phyloP scores from a whole-genome alignment of 2,113 vertebrate genomes.

The Procapra przewalskii region DNA sequence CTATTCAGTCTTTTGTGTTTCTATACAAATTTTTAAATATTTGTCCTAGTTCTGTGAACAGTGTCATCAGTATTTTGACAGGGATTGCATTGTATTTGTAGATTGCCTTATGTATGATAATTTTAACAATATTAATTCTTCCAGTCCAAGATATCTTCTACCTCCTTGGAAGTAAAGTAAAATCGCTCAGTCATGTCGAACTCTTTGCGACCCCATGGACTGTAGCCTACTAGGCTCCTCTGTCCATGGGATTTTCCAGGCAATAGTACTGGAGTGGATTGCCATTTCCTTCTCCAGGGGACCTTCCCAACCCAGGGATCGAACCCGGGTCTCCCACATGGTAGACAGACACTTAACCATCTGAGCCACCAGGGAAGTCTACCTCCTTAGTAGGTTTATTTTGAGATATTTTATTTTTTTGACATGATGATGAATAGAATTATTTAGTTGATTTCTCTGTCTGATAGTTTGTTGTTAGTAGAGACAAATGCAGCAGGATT shows the following conservation, averaged over 20 bases:
- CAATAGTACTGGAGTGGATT: too few species aligned
- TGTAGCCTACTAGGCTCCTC: too few species aligned
- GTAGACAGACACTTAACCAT: too few species aligned
- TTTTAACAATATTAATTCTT: background rate
- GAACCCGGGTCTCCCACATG: too few species aligned
- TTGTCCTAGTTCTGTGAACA: background rate
- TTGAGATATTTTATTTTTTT: background rate
- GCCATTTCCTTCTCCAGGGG: too few species aligned
- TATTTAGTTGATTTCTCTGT: background rate
- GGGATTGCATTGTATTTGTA: background rate
- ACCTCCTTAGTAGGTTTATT: background rate
- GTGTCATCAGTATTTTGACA: background rate
- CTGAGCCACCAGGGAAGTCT: too few species aligned
- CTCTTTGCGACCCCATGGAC: too few species aligned
- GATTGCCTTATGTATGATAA: background rate
- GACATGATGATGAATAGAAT: background rate
- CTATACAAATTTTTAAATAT: background rate
- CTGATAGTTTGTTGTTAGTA: background rate
- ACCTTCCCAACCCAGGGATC: too few species aligned
- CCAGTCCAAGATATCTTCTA: background rate
- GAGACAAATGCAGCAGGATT: background rate
- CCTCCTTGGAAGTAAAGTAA: background rate
- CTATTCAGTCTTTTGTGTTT: background rate
- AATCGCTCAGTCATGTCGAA: too few species aligned
- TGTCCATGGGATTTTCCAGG: too few species aligned